Conservation (phyloP, 2,113 vertebrate species). For the Engraulis encrasicolus region DNA sequence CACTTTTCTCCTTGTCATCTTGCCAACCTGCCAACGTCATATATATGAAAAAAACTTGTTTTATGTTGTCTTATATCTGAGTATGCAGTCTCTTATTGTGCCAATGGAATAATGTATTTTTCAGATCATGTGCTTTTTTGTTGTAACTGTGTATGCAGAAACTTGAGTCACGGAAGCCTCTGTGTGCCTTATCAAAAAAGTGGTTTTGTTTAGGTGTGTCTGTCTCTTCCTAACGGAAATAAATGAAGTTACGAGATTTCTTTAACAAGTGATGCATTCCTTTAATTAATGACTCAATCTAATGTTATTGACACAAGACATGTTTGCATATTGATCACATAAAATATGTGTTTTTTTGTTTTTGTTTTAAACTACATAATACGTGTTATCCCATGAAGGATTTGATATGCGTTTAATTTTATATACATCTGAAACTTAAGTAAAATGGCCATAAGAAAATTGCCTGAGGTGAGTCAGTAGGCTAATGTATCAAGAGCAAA, state of each 20-base stretch:
- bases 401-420: background rate
- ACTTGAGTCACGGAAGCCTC: background rate
- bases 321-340: background rate
- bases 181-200: background rate
- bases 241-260: background rate
- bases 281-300: background rate
- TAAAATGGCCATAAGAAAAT: background rate
- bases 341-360: too few species aligned
- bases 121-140: background rate
- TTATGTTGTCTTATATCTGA: background rate
- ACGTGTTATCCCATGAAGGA: too few species aligned
- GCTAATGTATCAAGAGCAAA: too few species aligned
- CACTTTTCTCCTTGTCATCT: background rate
- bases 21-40: background rate
- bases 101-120: slow-evolving; percentile 22
- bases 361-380: background rate
- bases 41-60: too few species aligned
- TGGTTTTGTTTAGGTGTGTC: background rate
- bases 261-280: background rate
- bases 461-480: background rate
- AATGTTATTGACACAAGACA: background rate
- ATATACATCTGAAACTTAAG: background rate
- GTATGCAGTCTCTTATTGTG: slow-evolving; percentile 10
- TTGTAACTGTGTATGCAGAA: background rate
- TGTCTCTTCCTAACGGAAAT: background rate